Evolutionary conservation across 2,888 invertebrate genomes (phyloP).

Genomic region (Melanostoma mellinum): DNA sequence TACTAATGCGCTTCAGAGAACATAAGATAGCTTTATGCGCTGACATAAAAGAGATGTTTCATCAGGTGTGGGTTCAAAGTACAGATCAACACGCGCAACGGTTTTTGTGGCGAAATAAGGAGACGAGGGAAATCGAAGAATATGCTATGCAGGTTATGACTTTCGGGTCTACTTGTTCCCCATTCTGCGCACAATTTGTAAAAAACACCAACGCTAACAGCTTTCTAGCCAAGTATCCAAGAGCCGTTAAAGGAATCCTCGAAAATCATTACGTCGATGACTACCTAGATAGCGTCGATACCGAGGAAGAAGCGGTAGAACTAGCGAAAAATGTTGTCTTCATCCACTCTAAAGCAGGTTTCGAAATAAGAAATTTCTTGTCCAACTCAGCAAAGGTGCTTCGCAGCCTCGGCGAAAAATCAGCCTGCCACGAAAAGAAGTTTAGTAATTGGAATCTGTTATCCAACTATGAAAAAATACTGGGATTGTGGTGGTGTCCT

Average conservation of each 20-base stretch:
- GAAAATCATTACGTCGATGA: conserved; percentile 75
- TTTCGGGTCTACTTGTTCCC: conserved; percentile 31
- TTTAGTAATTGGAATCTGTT: not conserved
- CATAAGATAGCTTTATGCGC: not conserved
- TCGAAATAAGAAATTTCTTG: conserved; percentile 64
- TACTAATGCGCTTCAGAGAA: conserved; percentile 1
- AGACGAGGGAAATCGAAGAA: not conserved
- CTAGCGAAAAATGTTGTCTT: too few relatives aligned
- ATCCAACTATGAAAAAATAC: not conserved
- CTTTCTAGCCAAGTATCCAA: conserved; percentile 50
- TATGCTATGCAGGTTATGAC: conserved; percentile 20
- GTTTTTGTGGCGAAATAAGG: conserved; percentile 15
- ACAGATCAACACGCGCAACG: conserved; percentile 11
- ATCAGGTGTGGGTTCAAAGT: conserved; percentile 1
- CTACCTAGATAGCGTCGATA: too few relatives aligned
- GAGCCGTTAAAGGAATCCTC: conserved; percentile 66
- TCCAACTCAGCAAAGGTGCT: conserved; percentile 26
- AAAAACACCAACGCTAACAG: conserved; percentile 73
- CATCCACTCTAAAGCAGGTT: too few relatives aligned
- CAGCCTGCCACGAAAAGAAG: not conserved
- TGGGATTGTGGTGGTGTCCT: too few relatives aligned
- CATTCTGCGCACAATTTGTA: conserved; percentile 59
- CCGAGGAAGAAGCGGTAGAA: too few relatives aligned
- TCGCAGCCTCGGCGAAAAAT: not conserved
- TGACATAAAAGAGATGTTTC: not conserved